Base-by-base conservation (phyloP, 1,140 invertebrate species). In the Magallana gigas region DNA sequence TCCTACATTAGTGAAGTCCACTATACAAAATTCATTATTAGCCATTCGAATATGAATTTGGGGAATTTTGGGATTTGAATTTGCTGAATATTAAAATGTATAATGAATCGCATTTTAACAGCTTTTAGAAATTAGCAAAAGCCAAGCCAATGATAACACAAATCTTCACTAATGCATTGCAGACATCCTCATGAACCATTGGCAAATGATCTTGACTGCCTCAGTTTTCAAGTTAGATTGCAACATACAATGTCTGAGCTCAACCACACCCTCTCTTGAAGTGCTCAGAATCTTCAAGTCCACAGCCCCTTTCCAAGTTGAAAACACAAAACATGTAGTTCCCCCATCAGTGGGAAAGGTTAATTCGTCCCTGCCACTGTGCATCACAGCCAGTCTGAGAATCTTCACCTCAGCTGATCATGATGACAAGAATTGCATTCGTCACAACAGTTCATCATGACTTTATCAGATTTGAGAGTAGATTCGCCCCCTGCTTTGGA, bases 241-340 rank as follows among this genome's bases (percentile, higher is more conserved):
- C 68, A 76, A 76, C 68, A 76, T 76, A 76, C 68, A 76, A 76
- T 76, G 68, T 76, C 68, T 76, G 68, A 76, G 68, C 68, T 76
- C 68, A 29, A 36, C 68, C 23, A 29, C 68, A 76, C 68, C 68
- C 68, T 76, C 68, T 76, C 68, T 76, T 76, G 68, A 76, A 76
- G 68, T 76, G 68, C 23, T 76, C 68, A 76, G 68, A 76, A 76
- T 76, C 68, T 76, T 76, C 68, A 76, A 36, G 68, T 76, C 23
- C 68, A 76, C 68, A 76, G 23, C 68, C 68, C 68, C 68, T 76
- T 76, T 76, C 8, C 68, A 76, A 23, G 23, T 76, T 29, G 68
- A 76, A 76, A 76, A 76, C 68, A 76, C 68, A 76, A 76, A 76
- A 48, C 23, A 36, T 76, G 23, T 76, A 76, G 68, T 29, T 76